Evolutionary conservation across 2,113 vertebrate genomes (phyloP).

Genomic region (Cyprinodon variegatus): DNA sequence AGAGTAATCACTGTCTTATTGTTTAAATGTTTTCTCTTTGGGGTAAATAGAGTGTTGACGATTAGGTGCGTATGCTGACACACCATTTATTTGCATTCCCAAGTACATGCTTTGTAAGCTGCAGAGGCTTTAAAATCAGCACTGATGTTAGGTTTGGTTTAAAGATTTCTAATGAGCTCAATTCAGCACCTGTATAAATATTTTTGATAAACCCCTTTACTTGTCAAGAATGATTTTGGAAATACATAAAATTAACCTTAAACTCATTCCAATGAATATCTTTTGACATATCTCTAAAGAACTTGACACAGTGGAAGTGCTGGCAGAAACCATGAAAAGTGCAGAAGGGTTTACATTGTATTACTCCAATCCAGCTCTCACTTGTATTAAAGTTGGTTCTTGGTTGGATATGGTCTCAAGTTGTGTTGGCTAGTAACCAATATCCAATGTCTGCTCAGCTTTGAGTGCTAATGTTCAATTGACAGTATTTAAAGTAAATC

Average conservation of each 20-base stretch:
- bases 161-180: neutral
- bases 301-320: neutral
- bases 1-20: slow-evolving; percentile 44
- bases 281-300: neutral
- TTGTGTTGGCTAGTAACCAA: too few relatives aligned
- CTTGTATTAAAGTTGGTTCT: neutral
- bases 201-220: slow-evolving; percentile 1
- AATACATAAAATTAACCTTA: too few relatives aligned
- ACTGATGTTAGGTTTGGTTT: neutral
- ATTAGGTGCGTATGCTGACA: slow-evolving; percentile 23
- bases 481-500: too few relatives aligned
- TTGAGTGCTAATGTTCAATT: too few relatives aligned
- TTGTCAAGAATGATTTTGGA: neutral
- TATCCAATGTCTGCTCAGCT: too few relatives aligned
- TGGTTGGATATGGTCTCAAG: neutral
- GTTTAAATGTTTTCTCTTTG: slow-evolving; percentile 52
- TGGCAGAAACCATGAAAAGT: neutral
- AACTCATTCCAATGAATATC: neutral
- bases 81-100: neutral
- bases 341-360: too few relatives aligned
- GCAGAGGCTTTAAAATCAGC: neutral
- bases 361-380: too few relatives aligned
- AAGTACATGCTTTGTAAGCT: neutral
- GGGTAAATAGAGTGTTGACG: slow-evolving; percentile 29
- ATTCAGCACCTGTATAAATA: slow-evolving; percentile 5